Evolutionary conservation across 2,797 vertebrate species (phyloP).

Genomic region (Cynopterus sphinx): DNA sequence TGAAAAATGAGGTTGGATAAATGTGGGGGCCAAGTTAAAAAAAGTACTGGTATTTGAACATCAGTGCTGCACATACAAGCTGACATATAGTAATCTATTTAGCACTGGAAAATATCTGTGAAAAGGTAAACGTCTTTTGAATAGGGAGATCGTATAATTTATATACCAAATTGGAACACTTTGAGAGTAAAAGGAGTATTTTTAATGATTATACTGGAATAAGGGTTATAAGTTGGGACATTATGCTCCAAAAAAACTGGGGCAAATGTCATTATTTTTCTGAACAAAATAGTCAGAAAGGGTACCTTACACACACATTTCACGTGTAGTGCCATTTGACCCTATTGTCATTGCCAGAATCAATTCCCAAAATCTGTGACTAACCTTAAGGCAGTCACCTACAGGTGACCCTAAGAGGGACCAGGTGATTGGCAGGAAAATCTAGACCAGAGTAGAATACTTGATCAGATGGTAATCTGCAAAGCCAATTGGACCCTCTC

Average conservation of each 20-base stretch:
- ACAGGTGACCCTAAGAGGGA: constrained; percentile 6
- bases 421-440: constrained; percentile 58
- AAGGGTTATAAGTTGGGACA: neutral
- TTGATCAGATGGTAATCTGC: constrained; percentile 48
- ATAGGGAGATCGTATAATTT: neutral
- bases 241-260: neutral
- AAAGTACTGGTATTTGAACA: neutral
- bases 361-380: constrained; percentile 49
- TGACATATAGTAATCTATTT: neutral
- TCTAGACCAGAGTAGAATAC: neutral
- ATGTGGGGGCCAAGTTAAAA: neutral
- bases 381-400: constrained; percentile 39
- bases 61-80: neutral
- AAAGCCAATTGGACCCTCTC: constrained; percentile 25
- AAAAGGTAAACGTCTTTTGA: neutral
- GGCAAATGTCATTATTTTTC: neutral
- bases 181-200: neutral
- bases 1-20: neutral
- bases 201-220: neutral
- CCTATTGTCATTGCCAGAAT: neutral
- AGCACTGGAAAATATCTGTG: neutral
- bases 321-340: neutral
- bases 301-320: neutral
- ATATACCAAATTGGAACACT: neutral
- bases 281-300: neutral